Conservation (phyloP, 2,797 vertebrate species). For the Scyliorhinus canicula region DNA sequence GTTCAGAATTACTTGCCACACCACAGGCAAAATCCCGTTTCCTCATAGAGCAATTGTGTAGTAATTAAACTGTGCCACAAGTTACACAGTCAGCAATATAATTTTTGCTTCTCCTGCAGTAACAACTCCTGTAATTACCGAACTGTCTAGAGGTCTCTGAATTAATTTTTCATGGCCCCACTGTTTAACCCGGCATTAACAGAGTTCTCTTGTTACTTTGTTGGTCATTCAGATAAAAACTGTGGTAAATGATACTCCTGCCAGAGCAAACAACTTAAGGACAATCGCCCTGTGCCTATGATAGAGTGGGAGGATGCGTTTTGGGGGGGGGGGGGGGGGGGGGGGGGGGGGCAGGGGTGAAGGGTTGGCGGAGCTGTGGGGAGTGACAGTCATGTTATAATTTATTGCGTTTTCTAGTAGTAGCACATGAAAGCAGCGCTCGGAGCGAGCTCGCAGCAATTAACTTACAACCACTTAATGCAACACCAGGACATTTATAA, state of each 20-base stretch:
- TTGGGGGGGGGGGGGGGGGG: too few species aligned
- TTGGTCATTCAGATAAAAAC: neutral
- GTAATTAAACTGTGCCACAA: neutral
- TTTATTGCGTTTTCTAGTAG: conserved; percentile 19
- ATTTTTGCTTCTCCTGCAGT: neutral
- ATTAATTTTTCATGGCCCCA: neutral
- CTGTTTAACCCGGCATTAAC: conserved; percentile 19
- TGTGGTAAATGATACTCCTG: neutral
- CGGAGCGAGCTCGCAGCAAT: neutral
- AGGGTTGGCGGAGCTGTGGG: too few species aligned
- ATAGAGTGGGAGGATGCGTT: neutral
- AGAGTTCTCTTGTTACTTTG: neutral
- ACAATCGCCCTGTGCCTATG: conserved; percentile 4
- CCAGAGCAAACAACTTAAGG: neutral
- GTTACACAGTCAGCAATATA: neutral
- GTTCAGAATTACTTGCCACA: neutral
- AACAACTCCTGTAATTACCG: neutral
- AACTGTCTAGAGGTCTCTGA: conserved; percentile 9
- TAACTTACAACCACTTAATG: conserved; percentile 14
- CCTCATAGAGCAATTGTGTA: neutral
- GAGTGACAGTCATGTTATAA: neutral
- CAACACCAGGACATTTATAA: conserved; percentile 20
- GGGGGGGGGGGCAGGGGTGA: too few species aligned
- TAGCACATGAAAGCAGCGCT: neutral
- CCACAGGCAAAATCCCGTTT: neutral